phyloP scores from a whole-genome alignment of 2,797 vertebrate species.

The Hippopotamyrus pictus region DNA sequence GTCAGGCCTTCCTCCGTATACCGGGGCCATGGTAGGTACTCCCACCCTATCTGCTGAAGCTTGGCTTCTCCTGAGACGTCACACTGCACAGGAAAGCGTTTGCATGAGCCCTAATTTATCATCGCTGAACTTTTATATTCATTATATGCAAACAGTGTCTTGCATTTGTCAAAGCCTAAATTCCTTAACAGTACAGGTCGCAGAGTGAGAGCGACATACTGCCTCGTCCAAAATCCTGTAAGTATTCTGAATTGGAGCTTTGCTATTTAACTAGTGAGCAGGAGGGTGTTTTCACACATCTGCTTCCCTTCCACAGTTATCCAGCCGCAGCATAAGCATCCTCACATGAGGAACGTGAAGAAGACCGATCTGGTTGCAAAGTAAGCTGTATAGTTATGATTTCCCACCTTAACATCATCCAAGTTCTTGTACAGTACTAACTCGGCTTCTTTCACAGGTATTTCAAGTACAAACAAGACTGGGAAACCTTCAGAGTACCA shows the following conservation, averaged over 20 bases:
- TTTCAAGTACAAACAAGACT: slow-evolving; percentile 68
- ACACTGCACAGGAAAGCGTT: background rate
- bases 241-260: slow-evolving; percentile 33
- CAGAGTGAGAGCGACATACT: slow-evolving; percentile 44
- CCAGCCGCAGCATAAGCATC: slow-evolving; percentile 54
- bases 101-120: background rate
- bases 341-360: slow-evolving; percentile 52
- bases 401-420: background rate
- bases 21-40: slow-evolving; percentile 54
- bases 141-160: background rate
- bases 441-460: slow-evolving; percentile 49
- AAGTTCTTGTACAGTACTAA: background rate
- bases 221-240: slow-evolving; percentile 63
- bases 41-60: background rate
- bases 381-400: slow-evolving; percentile 41
- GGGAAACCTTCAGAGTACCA: slow-evolving; percentile 62
- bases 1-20: background rate
- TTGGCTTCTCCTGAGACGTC: background rate
- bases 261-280: background rate
- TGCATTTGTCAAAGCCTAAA: background rate
- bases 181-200: slow-evolving; percentile 42
- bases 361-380: slow-evolving; percentile 64
- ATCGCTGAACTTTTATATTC: background rate
- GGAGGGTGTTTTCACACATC: background rate
- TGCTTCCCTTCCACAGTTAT: slow-evolving; percentile 55